A percentile compares a stretch with the other conserved stretches of the same genome.
Conservation (phyloP, 23 tunicate genomes). For the Ciona savignyi region DNA sequence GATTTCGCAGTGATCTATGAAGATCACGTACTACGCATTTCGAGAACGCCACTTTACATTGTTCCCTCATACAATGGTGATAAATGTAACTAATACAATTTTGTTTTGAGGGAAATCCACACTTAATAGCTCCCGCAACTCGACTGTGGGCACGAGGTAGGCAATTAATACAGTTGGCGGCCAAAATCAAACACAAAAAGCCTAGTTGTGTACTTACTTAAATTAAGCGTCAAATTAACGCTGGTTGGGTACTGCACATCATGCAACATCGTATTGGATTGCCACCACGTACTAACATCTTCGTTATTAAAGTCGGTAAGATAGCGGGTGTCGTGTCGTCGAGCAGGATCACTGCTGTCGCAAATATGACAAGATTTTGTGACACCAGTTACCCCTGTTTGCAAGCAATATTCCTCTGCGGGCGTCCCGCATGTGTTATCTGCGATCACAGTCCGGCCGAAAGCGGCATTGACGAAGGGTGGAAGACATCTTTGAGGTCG, state of each 20-base stretch:
- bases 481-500: slow-evolving; percentile 72
- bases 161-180: too few species aligned
- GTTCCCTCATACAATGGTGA: too few species aligned
- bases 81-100: too few species aligned
- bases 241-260: slow-evolving; percentile 79
- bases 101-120: too few species aligned
- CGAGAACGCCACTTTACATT: too few species aligned
- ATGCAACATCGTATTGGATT: slow-evolving; percentile 76
- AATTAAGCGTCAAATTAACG: slow-evolving; percentile 80
- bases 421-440: slow-evolving; percentile 85
- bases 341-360: slow-evolving; percentile 16
- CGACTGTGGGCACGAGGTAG: too few species aligned
- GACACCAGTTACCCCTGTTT: slow-evolving; percentile 88
- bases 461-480: slow-evolving; percentile 87
- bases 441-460: slow-evolving; percentile 57
- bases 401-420: slow-evolving; percentile 80
- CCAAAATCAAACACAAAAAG: too few species aligned
- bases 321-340: slow-evolving; percentile 33
- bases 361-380: slow-evolving; percentile 85
- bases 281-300: slow-evolving; percentile 80
- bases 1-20: too few species aligned
- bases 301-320: slow-evolving; percentile 74
- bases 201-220: slow-evolving; percentile 68
- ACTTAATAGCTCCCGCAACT: too few species aligned
- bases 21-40: too few species aligned